Conservation (phyloP, 2,888 invertebrate genomes). For the Watsonalla binaria region DNA sequence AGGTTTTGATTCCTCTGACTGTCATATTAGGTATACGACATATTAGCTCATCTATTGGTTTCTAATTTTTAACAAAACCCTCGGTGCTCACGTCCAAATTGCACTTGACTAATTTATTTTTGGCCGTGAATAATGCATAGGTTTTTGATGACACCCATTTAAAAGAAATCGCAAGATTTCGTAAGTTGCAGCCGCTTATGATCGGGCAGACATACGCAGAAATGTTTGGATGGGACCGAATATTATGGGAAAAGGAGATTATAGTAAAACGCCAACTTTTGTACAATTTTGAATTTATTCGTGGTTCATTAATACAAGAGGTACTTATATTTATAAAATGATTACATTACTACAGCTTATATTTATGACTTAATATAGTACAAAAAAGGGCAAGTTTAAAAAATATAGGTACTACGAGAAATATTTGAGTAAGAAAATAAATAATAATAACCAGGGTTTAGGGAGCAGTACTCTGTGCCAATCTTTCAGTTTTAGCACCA, state of each 20-base stretch:
- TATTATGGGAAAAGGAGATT: background rate
- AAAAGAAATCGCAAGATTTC: too few species aligned
- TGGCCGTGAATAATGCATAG: too few species aligned
- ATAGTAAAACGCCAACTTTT: background rate
- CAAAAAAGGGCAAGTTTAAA: background rate
- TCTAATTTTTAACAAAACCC: too few species aligned
- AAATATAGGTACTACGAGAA: background rate
- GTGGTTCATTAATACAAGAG: background rate
- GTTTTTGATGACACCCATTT: too few species aligned
- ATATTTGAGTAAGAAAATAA: background rate
- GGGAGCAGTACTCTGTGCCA: background rate
- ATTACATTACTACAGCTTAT: background rate
- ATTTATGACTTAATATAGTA: background rate
- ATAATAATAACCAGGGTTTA: background rate
- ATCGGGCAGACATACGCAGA: too few species aligned
- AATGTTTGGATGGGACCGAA: too few species aligned
- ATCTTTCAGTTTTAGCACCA: constrained; percentile 14
- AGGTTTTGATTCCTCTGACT: too few species aligned
- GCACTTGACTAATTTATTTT: too few species aligned
- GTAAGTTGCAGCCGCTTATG: too few species aligned
- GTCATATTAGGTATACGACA: too few species aligned
- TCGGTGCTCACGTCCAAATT: too few species aligned
- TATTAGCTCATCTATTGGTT: too few species aligned
- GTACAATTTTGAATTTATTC: background rate
- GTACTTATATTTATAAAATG: background rate